These are phyloP conservation scores for Prunella himalayana DNA, from an alignment of 2,113 vertebrate species.

Conservation along the genomic window DNA sequence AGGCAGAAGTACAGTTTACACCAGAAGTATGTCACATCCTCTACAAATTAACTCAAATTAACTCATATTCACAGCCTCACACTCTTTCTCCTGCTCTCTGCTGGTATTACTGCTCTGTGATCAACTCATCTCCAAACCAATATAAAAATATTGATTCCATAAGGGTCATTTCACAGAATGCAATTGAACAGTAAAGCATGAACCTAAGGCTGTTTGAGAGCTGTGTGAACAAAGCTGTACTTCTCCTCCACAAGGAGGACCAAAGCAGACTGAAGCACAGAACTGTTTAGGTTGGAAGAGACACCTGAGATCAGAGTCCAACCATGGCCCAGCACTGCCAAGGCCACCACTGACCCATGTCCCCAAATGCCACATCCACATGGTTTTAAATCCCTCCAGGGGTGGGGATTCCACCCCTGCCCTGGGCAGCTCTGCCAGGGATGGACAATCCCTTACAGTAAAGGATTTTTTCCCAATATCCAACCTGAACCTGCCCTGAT, in stretches of 20 bases:
- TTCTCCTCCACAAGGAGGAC: neutral
- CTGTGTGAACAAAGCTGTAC: neutral
- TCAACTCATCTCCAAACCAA: neutral
- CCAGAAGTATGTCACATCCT: neutral
- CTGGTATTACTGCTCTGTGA: neutral
- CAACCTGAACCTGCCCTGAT: fast-evolving
- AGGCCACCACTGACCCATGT: neutral
- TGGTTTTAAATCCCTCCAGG: fast-evolving
- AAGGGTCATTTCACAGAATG: fast-evolving
- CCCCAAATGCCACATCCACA: neutral
- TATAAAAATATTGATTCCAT: neutral
- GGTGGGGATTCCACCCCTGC: neutral
- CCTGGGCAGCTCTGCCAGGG: neutral
- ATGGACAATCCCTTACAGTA: fast-evolving
- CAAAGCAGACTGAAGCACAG: neutral
- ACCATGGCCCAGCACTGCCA: neutral
- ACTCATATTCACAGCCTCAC: neutral
- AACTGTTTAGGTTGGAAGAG: neutral
- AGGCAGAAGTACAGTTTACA: neutral
- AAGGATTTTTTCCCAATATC: fast-evolving
- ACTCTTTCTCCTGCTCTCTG: neutral
- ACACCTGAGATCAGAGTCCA: neutral
- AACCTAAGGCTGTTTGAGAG: neutral
- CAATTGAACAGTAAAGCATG: neutral
- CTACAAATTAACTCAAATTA: neutral